Conservation (phyloP, 2,113 vertebrate species). For the Mesembrinibis cayennensis region DNA sequence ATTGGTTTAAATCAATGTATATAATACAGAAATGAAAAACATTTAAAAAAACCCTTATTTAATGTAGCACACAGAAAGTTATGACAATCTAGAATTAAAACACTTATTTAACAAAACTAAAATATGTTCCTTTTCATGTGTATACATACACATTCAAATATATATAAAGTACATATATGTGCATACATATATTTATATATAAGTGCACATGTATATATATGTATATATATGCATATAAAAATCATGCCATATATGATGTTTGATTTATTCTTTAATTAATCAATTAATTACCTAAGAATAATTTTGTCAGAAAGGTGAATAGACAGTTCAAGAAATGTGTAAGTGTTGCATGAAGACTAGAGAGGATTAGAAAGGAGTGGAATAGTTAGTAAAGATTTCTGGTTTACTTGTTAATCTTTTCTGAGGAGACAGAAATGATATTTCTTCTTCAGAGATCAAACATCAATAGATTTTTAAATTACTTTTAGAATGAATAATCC, state of each 20-base stretch:
- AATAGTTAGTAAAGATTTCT: not conserved
- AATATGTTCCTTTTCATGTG: not conserved
- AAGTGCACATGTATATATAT: not conserved
- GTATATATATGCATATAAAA: not conserved
- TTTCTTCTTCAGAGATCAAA: not conserved
- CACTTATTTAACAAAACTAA: not conserved
- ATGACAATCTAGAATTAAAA: not conserved
- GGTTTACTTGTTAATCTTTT: not conserved
- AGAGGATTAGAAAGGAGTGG: not conserved
- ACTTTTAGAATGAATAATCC: not conserved
- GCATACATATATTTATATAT: not conserved
- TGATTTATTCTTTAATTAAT: not conserved
- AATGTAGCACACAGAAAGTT: not conserved
- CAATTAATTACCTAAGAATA: not conserved
- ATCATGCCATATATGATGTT: not conserved
- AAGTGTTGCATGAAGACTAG: not conserved
- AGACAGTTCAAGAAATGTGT: not conserved
- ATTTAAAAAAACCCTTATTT: not conserved
- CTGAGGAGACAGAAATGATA: not conserved
- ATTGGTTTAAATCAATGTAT: not conserved
- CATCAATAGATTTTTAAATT: not conserved
- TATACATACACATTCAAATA: too few species aligned
- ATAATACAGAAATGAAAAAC: not conserved
- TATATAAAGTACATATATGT: not conserved
- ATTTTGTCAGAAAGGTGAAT: not conserved